phyloP scores from a whole-genome alignment of 2,797 vertebrate genomes.

The Hydrocynus forskahlii region DNA sequence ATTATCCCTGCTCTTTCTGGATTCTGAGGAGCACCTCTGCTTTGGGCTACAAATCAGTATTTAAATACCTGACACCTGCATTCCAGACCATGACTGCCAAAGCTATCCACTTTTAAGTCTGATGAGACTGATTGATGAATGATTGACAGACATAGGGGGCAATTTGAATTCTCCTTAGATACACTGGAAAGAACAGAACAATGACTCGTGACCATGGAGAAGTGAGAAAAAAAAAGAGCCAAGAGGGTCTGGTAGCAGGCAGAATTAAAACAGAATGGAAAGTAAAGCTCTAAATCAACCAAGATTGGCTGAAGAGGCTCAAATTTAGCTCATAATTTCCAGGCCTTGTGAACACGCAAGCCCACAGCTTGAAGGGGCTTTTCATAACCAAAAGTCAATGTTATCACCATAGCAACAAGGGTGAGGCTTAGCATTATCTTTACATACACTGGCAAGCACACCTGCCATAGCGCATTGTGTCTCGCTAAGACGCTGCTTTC shows the following conservation, averaged over 20 bases:
- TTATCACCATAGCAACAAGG: constrained; percentile 64
- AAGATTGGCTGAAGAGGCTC: constrained; percentile 59
- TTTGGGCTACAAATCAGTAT: constrained; percentile 76
- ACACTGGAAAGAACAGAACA: background rate
- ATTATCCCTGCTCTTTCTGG: constrained; percentile 74
- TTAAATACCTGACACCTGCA: constrained; percentile 76
- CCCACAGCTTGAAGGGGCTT: constrained; percentile 60
- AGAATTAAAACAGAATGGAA: constrained; percentile 52
- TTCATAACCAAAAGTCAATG: constrained; percentile 64
- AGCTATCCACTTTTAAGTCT: constrained; percentile 73
- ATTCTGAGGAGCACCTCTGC: constrained; percentile 74
- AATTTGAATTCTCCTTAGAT: constrained; percentile 51
- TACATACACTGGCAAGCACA: constrained; percentile 47
- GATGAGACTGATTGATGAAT: constrained; percentile 72
- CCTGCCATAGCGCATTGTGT: constrained; percentile 54
- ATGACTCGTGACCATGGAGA: background rate
- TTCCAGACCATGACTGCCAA: constrained; percentile 71
- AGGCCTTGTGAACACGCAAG: constrained; percentile 52
- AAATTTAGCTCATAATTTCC: constrained; percentile 59
- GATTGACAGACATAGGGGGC: constrained; percentile 60
- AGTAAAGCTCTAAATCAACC: constrained; percentile 50
- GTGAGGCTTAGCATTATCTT: constrained; percentile 52
- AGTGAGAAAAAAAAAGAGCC: background rate
- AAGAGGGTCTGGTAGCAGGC: background rate
- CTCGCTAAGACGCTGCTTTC: constrained; percentile 56